Percentiles rank a stretch among this genome's conserved stretches.
Conservation (phyloP, 2,113 vertebrate species). For the Carassius auratus region DNA sequence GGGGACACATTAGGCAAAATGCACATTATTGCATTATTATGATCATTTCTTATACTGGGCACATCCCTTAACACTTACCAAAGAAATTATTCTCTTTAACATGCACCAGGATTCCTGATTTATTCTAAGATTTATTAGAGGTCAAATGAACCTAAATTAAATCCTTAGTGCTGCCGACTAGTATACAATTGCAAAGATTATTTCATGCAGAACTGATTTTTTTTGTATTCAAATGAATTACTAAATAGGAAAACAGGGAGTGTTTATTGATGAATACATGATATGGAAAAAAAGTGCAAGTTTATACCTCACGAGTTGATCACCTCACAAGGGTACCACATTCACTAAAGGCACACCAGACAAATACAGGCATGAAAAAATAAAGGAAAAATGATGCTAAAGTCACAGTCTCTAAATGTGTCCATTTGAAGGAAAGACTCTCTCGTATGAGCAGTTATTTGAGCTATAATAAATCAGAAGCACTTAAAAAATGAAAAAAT, state of each 20-base stretch:
- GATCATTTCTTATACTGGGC: not conserved
- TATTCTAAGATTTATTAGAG: not conserved
- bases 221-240: not conserved
- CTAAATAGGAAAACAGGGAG: not conserved
- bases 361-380: not conserved
- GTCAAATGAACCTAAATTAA: not conserved
- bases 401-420: constrained; percentile 3
- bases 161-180: not conserved
- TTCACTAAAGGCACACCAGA: constrained; percentile 23
- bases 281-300: constrained; percentile 10
- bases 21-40: not conserved
- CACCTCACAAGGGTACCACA: not conserved
- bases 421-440: not conserved
- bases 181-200: not conserved
- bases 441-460: not conserved
- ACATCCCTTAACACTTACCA: not conserved
- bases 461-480: constrained; percentile 15
- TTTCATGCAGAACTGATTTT: not conserved
- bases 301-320: not conserved
- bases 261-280: constrained; percentile 32
- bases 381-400: not conserved
- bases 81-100: not conserved
- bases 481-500: not conserved
- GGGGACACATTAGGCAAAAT: not conserved
- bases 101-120: not conserved